Conservation (phyloP, 1,140 invertebrate genomes). For the Pseudomyrmex gracilis region DNA sequence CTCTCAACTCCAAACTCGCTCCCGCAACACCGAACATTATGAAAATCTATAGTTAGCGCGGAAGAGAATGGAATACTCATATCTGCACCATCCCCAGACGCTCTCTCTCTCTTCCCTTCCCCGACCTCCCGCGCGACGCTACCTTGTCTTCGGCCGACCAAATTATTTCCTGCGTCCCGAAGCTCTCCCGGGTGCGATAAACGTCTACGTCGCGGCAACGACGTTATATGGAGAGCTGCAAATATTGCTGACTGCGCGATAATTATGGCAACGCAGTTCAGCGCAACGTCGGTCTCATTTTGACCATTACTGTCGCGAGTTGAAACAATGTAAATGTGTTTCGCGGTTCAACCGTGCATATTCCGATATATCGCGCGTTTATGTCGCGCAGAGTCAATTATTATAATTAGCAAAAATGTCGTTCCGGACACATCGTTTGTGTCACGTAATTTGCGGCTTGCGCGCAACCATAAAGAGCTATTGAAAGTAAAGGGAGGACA, state of each 20-base stretch:
- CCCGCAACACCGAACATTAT: constrained; percentile 61
- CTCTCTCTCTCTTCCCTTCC: not conserved
- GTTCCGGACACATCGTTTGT: not conserved
- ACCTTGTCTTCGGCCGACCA: constrained; percentile 46
- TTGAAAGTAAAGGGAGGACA: not conserved
- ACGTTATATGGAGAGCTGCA: constrained; percentile 28
- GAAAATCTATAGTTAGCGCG: constrained; percentile 67
- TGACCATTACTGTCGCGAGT: constrained; percentile 45
- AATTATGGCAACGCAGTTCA: constrained; percentile 59
- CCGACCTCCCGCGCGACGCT: constrained; percentile 1
- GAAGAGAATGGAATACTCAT: constrained; percentile 54
- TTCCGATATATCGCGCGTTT: constrained; percentile 14
- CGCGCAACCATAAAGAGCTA: constrained; percentile 2
- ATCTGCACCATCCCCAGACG: constrained; percentile 36
- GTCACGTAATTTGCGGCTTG: constrained; percentile 25
- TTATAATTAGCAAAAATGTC: constrained; percentile 61
- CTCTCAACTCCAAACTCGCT: constrained; percentile 4
- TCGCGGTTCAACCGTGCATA: constrained; percentile 26
- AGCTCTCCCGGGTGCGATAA: constrained; percentile 61
- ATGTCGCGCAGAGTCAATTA: constrained; percentile 46
- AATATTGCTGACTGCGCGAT: constrained; percentile 59
- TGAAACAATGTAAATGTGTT: constrained; percentile 46
- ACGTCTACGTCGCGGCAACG: constrained; percentile 40
- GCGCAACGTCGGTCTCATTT: constrained; percentile 33
- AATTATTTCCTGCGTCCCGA: constrained; percentile 68